phyloP scores from a whole-genome alignment of 30 jellyfish, hydroid and myxozoan genomes.

The Euphysa ruthae region DNA sequence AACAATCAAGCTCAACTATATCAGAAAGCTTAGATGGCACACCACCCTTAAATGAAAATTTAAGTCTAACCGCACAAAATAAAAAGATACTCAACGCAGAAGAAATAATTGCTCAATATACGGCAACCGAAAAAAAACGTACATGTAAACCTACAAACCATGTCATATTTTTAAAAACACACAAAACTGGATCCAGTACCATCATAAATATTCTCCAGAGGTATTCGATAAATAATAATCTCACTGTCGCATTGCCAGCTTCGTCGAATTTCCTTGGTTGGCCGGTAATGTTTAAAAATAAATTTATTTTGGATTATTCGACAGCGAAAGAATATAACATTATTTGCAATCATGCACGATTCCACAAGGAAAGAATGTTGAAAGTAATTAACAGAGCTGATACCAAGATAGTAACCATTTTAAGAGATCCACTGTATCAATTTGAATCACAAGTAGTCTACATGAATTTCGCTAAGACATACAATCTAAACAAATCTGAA shows the following conservation, averaged over 20 bases:
- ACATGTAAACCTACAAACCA: too few relatives aligned
- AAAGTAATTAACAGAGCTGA: background rate
- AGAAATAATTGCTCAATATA: too few relatives aligned
- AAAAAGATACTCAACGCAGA: too few relatives aligned
- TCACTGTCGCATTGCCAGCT: slow-evolving; percentile 13
- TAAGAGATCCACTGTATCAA: slow-evolving; percentile 30
- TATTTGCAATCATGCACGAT: slow-evolving; percentile 22
- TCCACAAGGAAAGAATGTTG: background rate
- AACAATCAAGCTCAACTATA: too few relatives aligned
- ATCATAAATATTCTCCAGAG: slow-evolving; percentile 17
- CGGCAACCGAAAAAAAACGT: too few relatives aligned
- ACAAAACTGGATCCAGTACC: slow-evolving; percentile 34
- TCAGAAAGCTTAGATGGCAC: too few relatives aligned
- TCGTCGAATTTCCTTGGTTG: slow-evolving; percentile 12
- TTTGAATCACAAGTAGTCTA: slow-evolving; percentile 29
- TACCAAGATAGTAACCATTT: slow-evolving; percentile 22
- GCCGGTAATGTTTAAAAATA: slow-evolving; percentile 8
- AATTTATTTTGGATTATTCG: slow-evolving; percentile 1
- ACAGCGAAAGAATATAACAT: background rate
- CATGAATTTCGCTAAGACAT: background rate
- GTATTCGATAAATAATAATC: background rate
- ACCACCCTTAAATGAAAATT: too few relatives aligned
- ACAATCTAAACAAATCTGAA: background rate
- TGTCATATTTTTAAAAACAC: slow-evolving; percentile 26
- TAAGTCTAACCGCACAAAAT: too few relatives aligned